Percentiles rank a stretch among this genome's conserved stretches.
Conservation (phyloP, 2,888 invertebrate species). For the Orgyia antiqua region DNA sequence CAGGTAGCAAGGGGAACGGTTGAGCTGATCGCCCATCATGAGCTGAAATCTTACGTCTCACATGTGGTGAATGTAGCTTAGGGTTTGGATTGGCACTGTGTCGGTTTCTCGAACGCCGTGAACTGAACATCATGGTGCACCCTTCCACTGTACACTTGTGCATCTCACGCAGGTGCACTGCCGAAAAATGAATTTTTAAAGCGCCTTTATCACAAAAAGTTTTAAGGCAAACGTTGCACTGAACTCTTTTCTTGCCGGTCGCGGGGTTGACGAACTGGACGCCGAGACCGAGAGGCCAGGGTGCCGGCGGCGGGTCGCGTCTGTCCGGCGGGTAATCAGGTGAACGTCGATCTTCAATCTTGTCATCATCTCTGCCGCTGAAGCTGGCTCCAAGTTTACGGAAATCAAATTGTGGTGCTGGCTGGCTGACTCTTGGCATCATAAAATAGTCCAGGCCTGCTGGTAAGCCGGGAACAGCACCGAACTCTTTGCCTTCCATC, state of each 20-base stretch:
- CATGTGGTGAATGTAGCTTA: constrained; percentile 96
- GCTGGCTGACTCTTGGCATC: constrained; percentile 83
- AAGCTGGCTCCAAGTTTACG: constrained; percentile 84
- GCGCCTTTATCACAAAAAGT: constrained; percentile 99
- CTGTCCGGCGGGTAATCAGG: constrained; percentile 60
- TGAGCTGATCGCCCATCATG: constrained; percentile 94
- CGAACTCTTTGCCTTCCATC: constrained; percentile 74
- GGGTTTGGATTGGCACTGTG: constrained; percentile 99
- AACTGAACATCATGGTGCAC: constrained; percentile 99
- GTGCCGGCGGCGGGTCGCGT: constrained; percentile 73
- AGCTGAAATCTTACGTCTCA: constrained; percentile 93
- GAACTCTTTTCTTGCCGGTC: constrained; percentile 96
- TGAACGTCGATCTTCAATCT: constrained; percentile 58
- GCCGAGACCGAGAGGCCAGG: constrained; percentile 89
- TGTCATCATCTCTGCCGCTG: constrained; percentile 73
- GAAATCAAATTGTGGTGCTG: constrained; percentile 93
- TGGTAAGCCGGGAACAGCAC: constrained; percentile 69
- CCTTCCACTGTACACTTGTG: constrained; percentile 99
- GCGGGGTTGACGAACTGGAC: constrained; percentile 93
- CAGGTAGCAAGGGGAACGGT: constrained; percentile 85
- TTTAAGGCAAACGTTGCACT: constrained; percentile 98
- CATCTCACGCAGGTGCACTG: constrained; percentile 98
- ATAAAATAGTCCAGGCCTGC: constrained; percentile 74
- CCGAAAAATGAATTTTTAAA: constrained; percentile 98
- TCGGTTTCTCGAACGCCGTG: constrained; percentile 94